Evolutionary conservation across 1,140 invertebrate species (phyloP).

Genomic region (Condylostylus longicornis): DNA sequence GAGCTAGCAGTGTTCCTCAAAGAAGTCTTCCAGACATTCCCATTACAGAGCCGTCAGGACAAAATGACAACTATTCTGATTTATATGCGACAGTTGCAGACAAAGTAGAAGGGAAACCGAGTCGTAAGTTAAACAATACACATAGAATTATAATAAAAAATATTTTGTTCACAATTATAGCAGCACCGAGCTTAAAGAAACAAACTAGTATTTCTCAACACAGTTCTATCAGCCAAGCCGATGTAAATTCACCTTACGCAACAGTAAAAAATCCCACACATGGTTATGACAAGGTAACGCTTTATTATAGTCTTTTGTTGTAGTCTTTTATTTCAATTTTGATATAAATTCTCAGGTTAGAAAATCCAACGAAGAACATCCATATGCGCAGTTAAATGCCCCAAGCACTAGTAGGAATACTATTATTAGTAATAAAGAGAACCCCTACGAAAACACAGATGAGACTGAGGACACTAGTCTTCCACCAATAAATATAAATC

Average conservation of each 20-base stretch:
- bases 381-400: conserved; percentile 48
- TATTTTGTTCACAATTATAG: conserved; percentile 8
- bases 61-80: conserved; percentile 45
- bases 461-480: conserved; percentile 1
- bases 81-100: conserved; percentile 51
- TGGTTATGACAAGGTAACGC: conserved; percentile 38
- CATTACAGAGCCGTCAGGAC: conserved; percentile 33
- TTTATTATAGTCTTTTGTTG: too few species aligned
- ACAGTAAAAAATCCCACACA: conserved; percentile 36
- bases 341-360: conserved; percentile 16
- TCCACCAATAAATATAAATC: conserved; percentile 6
- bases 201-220: conserved; percentile 40
- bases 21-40: conserved; percentile 52
- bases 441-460: conserved; percentile 8
- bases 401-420: conserved; percentile 10
- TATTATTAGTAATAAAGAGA: conserved; percentile 3
- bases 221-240: conserved; percentile 42
- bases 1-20: conserved; percentile 34
- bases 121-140: conserved; percentile 15
- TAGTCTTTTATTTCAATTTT: neutral
- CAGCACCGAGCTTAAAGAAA: conserved; percentile 25
- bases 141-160: conserved; percentile 3
- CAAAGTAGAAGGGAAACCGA: conserved; percentile 30
- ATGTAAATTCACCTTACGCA: conserved; percentile 42
- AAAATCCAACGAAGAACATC: conserved; percentile 45